These are phyloP conservation scores for Bradypus variegatus DNA, from an alignment of 2,797 vertebrate species.

Conservation along the genomic window DNA sequence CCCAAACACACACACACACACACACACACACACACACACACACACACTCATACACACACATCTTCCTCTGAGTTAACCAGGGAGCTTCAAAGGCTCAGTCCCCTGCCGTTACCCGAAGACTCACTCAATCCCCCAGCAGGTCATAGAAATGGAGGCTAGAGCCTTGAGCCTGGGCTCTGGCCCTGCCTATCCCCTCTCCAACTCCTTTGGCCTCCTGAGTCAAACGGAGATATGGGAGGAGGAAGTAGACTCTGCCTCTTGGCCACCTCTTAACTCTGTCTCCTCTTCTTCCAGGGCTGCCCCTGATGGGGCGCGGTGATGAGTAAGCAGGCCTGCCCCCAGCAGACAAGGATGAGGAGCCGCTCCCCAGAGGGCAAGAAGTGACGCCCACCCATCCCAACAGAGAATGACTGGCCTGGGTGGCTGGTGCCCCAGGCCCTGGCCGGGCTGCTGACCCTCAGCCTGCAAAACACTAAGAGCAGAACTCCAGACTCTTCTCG, in stretches of 20 bases:
- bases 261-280: background rate
- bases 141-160: background rate
- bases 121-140: background rate
- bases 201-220: background rate
- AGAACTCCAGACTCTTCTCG: background rate
- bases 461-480: background rate
- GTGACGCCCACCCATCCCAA: background rate
- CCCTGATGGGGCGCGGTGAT: background rate
- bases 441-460: slow-evolving; percentile 46
- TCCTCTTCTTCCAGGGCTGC: slow-evolving; percentile 49
- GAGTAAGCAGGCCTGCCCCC: background rate
- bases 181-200: background rate
- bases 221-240: no score
- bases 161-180: background rate
- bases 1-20: background rate
- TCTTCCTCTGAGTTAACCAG: background rate
- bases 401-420: slow-evolving; percentile 41
- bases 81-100: background rate
- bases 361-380: background rate
- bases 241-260: background rate
- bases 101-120: background rate
- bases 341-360: background rate
- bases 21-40: no score
- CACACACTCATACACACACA: background rate
- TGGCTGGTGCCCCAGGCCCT: background rate